Base-by-base conservation (phyloP, 2,797 vertebrate species). In the Phataginus tricuspis region DNA sequence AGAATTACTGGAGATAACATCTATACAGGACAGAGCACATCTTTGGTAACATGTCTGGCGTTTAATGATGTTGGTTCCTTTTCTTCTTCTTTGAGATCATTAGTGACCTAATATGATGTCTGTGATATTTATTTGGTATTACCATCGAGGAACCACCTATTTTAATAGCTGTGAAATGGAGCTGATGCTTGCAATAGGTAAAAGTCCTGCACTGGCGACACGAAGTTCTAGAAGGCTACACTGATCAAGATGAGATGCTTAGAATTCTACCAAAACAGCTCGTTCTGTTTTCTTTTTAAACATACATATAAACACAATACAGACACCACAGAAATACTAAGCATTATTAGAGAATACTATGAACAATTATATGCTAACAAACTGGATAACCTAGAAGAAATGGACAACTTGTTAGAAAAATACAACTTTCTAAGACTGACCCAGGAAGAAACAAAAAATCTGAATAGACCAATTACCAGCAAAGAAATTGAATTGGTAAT, bases 1-100 rank as follows among this genome's bases (percentile, higher is more conserved):
- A 64, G 4, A 86, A 71, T 86, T 57, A 72, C 29, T 31, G 9
- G 34, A 83, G 27, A 53, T 14, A 63, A 77, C 19, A 55, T 8
- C 10, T 29, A 14, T 23, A 69, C 72, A 31, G 51, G 55, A 12
- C 29, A 64, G 42, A 89, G 69, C 7, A 37, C 37, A 34, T 61
- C 21, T 64, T 64, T 85, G 34, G 42, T 29, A 78, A 68, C 27
- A 27, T 45, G 29, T 69, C n/a, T 88, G 21, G 45, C 68, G n/a
- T 18, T 66, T 84, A 71, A n/a, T 79, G 77, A 77, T 75, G 7
- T 85, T 59, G 75, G 37, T 72, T 85, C 27, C 7, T 39, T 82
- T n/a, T 79, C 16, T 75, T 86, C 39, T 87, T 45, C 45, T 89
- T 89, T 77, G 57, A 96, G 45, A 66, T 71, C 53, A 71, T 85